Evolutionary conservation across 1,140 invertebrate species (phyloP).

Genomic region (Saccostrea cuccullata): DNA sequence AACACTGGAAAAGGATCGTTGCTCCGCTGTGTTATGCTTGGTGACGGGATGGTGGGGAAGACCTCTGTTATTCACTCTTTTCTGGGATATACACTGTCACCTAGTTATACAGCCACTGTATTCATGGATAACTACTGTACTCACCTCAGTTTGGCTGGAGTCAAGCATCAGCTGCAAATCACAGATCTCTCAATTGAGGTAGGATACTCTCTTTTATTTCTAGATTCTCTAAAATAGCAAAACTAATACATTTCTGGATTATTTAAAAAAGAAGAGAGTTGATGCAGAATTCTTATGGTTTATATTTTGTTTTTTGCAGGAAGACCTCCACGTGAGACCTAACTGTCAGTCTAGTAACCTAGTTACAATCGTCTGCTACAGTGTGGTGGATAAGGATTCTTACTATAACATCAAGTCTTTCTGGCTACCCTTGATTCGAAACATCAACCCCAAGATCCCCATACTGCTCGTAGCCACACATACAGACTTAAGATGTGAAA

Average conservation of each 20-base stretch:
- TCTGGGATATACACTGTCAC: constrained; percentile 27
- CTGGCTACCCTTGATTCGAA: constrained; percentile 81
- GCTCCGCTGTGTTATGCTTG: constrained; percentile 75
- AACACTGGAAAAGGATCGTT: background rate
- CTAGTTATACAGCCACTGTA: constrained; percentile 49
- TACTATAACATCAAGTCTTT: constrained; percentile 99
- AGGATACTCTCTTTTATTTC: constrained; percentile 36
- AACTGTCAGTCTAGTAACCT: constrained; percentile 19
- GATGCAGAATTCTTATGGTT: background rate
- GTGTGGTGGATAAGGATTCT: constrained; percentile 97
- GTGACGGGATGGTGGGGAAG: constrained; percentile 93
- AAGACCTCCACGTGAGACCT: constrained; percentile 16
- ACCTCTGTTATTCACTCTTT: constrained; percentile 64
- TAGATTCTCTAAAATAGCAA: background rate
- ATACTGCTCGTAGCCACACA: constrained; percentile 87
- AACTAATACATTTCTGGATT: too few species aligned
- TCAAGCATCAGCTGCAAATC: constrained; percentile 69
- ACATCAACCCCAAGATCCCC: constrained; percentile 82
- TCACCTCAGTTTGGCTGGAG: constrained; percentile 62
- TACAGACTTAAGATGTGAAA: constrained; percentile 60
- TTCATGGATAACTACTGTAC: constrained; percentile 64
- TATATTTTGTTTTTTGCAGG: background rate
- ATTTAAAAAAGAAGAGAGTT: background rate
- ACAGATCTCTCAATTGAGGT: constrained; percentile 74
- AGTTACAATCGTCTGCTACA: constrained; percentile 93